Evolutionary conservation across 1,140 invertebrate genomes (phyloP).

Genomic region (Meloidogyne chitwoodi): DNA sequence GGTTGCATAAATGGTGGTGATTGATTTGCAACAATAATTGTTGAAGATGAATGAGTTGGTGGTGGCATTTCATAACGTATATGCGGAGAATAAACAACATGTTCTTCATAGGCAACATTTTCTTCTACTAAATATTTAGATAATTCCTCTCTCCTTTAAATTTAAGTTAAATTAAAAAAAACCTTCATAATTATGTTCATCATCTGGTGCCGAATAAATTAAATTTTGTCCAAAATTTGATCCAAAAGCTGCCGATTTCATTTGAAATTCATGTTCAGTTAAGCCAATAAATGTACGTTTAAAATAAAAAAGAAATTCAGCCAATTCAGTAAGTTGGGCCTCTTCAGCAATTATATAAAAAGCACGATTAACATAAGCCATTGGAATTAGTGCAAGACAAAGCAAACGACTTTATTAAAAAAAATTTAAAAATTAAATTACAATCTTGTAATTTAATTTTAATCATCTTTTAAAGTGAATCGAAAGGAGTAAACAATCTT

Average conservation of each 20-base stretch:
- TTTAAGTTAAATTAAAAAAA: too few species aligned
- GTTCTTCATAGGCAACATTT: neutral
- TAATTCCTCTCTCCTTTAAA: too few species aligned
- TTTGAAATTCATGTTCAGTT: neutral
- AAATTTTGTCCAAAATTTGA: neutral
- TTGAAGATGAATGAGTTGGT: neutral
- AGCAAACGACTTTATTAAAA: neutral
- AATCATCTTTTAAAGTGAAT: too few species aligned
- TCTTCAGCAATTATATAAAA: neutral
- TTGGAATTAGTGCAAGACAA: neutral
- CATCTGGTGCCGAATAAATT: neutral
- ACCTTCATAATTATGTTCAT: neutral
- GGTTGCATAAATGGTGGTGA: neutral
- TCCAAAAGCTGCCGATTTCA: neutral
- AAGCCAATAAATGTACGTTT: neutral
- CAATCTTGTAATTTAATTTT: too few species aligned
- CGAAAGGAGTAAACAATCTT: too few species aligned
- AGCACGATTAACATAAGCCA: neutral
- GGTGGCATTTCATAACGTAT: neutral
- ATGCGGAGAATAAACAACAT: neutral
- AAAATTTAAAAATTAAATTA: too few species aligned
- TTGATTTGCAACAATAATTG: neutral
- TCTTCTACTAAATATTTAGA: neutral
- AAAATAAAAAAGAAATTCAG: neutral
- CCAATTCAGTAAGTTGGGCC: neutral